Base-by-base conservation (phyloP, 2,113 vertebrate genomes). In the Cyprinodon tularosa region DNA sequence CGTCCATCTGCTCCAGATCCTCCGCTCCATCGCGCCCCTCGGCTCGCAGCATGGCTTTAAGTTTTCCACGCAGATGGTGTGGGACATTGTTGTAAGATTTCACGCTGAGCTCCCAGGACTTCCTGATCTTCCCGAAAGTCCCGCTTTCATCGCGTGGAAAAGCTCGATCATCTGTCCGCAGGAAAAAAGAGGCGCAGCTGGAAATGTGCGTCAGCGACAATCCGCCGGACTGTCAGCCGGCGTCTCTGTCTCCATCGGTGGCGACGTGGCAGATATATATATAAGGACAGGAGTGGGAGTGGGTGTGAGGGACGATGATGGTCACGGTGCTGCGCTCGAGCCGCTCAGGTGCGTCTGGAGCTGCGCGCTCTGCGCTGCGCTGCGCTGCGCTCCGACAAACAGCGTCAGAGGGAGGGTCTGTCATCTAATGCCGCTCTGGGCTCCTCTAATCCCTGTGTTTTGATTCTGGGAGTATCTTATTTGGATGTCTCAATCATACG, bases 351-450 rank as follows among this genome's bases (percentile, higher is more conserved):
- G 86, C 80, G 86, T 77, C 60, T 60, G 59, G 60, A 76, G 84
- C 82, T 72, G 85, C 82, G 83, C 81, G 80, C 78, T 69, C 71
- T 71, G 77, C 82, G 60, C 39, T 70, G 88, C 87, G 80, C 78
- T 74, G 65, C 78, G 48, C 69, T 84, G 78, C 9, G 50, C 50
- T 57, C 50, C 9, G 50, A 57, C 50, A 57, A 63, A 59, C 70
- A 63, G 77, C 84, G 72, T 88, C 86, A 79, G 73, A 68, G 82
- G 80, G 80, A 66, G 83, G 50, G 86, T 80, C 78, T 64, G 62
- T 36, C 59, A 53, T 62, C 59, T 4, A 20, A 61, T 40, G 63
- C 50, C n/a, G 20, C 17, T 45, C 44, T 45, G 44, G 9, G 44
- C 44, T 45, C 2, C 44, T 6, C 50, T 20, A 20, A n/a, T 20